These are phyloP conservation scores for Amphiprion ocellaris DNA, from an alignment of 2,113 vertebrate species.

Conservation along the genomic window DNA sequence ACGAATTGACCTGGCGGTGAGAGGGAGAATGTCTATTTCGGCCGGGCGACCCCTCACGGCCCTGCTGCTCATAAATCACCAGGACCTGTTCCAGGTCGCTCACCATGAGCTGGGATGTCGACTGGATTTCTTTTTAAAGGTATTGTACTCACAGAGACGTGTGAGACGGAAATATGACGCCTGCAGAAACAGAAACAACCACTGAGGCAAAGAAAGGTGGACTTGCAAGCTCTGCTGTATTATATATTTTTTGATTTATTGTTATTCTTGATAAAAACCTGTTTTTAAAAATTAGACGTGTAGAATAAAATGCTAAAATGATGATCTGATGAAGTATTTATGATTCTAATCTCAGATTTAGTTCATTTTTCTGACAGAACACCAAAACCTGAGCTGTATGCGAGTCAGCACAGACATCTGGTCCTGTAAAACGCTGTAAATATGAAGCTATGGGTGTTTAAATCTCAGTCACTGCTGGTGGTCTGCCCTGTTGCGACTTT, in stretches of 20 bases:
- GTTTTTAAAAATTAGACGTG: too few relatives aligned
- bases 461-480: constrained; percentile 23
- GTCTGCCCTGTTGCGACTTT: constrained; percentile 56
- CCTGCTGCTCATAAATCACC: constrained; percentile 65
- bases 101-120: constrained; percentile 26
- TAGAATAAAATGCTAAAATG: too few relatives aligned
- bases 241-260: too few relatives aligned
- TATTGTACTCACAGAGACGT: constrained; percentile 30
- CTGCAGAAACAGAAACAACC: constrained; percentile 25
- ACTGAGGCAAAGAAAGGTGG: background rate
- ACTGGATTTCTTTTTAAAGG: constrained; percentile 20
- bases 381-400: too few relatives aligned
- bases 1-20: constrained; percentile 47
- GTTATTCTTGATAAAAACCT: too few relatives aligned
- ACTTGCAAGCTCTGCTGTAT: too few relatives aligned
- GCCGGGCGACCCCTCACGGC: constrained; percentile 47
- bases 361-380: too few relatives aligned
- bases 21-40: constrained; percentile 64
- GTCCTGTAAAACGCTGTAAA: too few relatives aligned
- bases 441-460: too few relatives aligned
- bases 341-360: too few relatives aligned
- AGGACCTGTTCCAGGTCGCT: constrained; percentile 43
- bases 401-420: too few relatives aligned
- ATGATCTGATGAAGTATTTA: too few relatives aligned
- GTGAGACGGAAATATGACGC: constrained; percentile 23